phyloP scores from a whole-genome alignment of 1,140 invertebrate genomes.

The Drepana arcuata region DNA sequence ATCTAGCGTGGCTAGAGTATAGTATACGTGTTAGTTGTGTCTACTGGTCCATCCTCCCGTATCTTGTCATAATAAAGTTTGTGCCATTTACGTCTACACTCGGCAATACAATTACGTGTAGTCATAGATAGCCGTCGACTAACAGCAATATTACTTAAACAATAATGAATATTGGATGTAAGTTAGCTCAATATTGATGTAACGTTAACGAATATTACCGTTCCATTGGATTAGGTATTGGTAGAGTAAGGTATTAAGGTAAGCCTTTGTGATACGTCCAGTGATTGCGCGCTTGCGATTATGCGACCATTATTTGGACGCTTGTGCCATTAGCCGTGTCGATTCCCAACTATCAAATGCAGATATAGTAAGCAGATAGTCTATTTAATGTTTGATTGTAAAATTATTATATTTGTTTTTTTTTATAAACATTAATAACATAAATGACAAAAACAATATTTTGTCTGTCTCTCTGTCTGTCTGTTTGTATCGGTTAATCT shows the following conservation, averaged over 20 bases:
- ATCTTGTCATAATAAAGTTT: constrained; percentile 63
- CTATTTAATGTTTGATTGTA: too few relatives aligned
- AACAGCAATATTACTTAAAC: constrained; percentile 70
- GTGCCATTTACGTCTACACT: constrained; percentile 64
- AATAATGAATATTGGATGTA: constrained; percentile 63
- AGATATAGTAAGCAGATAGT: too few relatives aligned
- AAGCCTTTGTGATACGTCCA: constrained; percentile 69
- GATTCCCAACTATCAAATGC: too few relatives aligned
- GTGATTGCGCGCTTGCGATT: constrained; percentile 31
- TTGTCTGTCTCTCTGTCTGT: too few relatives aligned
- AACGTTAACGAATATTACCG: constrained; percentile 65
- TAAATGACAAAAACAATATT: too few relatives aligned
- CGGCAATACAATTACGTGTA: constrained; percentile 53
- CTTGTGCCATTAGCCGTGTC: too few relatives aligned
- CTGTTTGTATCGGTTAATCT: too few relatives aligned
- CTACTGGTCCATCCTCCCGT: constrained; percentile 21
- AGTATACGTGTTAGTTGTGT: constrained; percentile 37
- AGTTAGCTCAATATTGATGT: constrained; percentile 69
- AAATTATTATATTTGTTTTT: too few relatives aligned
- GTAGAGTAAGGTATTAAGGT: constrained; percentile 53
- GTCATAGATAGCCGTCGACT: constrained; percentile 57
- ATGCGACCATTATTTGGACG: too few relatives aligned
- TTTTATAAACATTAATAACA: too few relatives aligned
- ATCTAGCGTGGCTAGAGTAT: constrained; percentile 61
- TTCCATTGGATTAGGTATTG: constrained; percentile 67